These are phyloP conservation scores for Embiotoca jacksoni DNA, from an alignment of 2,113 vertebrate genomes.

Conservation along the genomic window DNA sequence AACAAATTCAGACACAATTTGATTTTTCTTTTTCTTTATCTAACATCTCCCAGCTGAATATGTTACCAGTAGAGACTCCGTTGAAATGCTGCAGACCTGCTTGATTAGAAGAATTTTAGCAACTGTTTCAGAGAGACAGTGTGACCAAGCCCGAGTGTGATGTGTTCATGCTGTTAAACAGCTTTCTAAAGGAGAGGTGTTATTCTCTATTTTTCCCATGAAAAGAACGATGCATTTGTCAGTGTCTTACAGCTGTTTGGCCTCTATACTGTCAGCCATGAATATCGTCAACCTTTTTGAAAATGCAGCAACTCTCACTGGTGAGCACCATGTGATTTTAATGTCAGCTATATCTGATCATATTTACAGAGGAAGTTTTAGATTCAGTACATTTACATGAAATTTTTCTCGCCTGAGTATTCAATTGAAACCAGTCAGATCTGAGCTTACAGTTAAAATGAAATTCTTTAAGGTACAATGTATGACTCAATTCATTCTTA, in stretches of 20 bases:
- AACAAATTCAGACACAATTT: constrained; percentile 36
- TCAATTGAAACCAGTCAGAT: constrained; percentile 17
- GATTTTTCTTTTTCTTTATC: constrained; percentile 14
- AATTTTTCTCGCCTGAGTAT: constrained; percentile 7
- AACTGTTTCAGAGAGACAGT: not conserved
- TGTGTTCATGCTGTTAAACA: constrained; percentile 4
- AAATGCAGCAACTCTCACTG: too few relatives aligned
- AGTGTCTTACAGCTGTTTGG: not conserved
- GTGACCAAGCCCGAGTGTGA: not conserved
- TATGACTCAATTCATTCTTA: constrained; percentile 43
- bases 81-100: constrained; percentile 24
- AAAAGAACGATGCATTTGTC: not conserved
- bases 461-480: constrained; percentile 26
- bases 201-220: constrained; percentile 2
- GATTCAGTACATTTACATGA: not conserved
- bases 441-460: not conserved
- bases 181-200: not conserved
- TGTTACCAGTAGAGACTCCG: constrained; percentile 8
- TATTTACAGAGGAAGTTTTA: not conserved
- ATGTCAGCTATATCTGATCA: not conserved
- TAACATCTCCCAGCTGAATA: constrained; percentile 29
- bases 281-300: not conserved
- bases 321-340: not conserved
- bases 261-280: not conserved
- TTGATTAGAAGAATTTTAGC: constrained; percentile 30